phyloP scores from a whole-genome alignment of 2,888 invertebrate species.

The Drosophila rubida region DNA sequence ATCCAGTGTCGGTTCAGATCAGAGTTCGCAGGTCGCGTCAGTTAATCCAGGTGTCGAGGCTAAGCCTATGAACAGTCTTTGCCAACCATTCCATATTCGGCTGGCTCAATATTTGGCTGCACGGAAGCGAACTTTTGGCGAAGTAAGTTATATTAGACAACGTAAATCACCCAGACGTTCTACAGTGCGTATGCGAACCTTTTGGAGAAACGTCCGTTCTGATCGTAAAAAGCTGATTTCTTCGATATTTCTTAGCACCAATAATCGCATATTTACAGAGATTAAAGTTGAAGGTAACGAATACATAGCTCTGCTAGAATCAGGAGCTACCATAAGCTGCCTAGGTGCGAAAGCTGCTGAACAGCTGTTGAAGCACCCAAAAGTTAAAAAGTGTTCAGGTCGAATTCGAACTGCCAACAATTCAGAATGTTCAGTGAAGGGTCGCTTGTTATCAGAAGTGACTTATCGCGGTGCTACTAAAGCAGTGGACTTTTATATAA shows the following conservation, averaged over 20 bases:
- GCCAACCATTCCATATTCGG: not conserved
- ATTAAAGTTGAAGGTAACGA: not conserved
- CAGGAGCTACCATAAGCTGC: constrained; percentile 2
- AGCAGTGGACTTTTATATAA: not conserved
- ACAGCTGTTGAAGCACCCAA: not conserved
- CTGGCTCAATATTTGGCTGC: no score
- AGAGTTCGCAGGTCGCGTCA: no score
- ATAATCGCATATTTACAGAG: not conserved
- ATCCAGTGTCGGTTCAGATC: not conserved
- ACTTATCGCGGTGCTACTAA: no score
- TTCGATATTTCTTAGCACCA: not conserved
- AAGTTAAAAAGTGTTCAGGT: not conserved
- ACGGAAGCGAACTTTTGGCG: no score
- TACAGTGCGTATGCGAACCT: not conserved
- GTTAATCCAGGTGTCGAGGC: no score
- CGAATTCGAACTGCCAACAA: no score
- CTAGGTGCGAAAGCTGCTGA: not conserved
- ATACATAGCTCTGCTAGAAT: not conserved
- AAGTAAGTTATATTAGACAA: no score
- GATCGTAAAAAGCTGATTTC: not conserved
- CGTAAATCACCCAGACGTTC: no score
- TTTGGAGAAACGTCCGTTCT: not conserved
- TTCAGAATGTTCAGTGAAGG: not conserved
- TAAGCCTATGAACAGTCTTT: not conserved
- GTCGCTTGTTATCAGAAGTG: not conserved